A percentile compares a stretch with the other conserved stretches of the same genome.
These are phyloP conservation scores for Watsonalla cultraria DNA, from an alignment of 2,888 invertebrate species.

Conservation along the genomic window DNA sequence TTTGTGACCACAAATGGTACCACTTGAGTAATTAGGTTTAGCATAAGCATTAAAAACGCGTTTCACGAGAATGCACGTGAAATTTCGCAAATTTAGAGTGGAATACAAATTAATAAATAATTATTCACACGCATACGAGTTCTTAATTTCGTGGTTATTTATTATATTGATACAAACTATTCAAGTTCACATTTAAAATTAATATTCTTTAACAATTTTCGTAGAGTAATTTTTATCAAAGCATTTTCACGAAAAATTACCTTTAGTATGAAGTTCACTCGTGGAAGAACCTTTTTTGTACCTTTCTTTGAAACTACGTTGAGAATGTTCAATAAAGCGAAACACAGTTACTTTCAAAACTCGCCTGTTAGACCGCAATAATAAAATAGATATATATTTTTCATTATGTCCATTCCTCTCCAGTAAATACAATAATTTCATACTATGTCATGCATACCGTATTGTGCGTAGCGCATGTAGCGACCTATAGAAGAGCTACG, in stretches of 20 bases:
- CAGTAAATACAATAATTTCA: too few species aligned
- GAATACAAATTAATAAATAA: not conserved
- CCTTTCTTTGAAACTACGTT: not conserved
- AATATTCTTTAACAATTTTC: not conserved
- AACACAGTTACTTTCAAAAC: not conserved
- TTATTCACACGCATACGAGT: not conserved
- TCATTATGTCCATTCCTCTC: too few species aligned
- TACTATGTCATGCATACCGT: too few species aligned
- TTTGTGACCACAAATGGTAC: conserved; percentile 11
- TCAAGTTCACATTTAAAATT: too few species aligned
- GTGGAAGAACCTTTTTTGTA: not conserved
- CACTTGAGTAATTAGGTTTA: conserved; percentile 24
- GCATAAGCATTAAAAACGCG: conserved; percentile 29
- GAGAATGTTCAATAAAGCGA: not conserved
- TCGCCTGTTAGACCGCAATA: not conserved
- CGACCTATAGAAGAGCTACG: too few species aligned
- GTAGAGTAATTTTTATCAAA: not conserved
- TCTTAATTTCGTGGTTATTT: too few species aligned
- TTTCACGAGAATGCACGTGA: too few species aligned
- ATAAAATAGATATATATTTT: not conserved
- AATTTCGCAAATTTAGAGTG: not conserved
- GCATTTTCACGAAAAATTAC: not conserved
- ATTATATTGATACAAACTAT: too few species aligned
- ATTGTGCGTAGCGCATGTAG: too few species aligned
- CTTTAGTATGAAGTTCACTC: not conserved